Percentiles rank a stretch among this genome's conserved stretches.
phyloP scores from a whole-genome alignment of 1,140 invertebrate species.

The Pararge aegeria region DNA sequence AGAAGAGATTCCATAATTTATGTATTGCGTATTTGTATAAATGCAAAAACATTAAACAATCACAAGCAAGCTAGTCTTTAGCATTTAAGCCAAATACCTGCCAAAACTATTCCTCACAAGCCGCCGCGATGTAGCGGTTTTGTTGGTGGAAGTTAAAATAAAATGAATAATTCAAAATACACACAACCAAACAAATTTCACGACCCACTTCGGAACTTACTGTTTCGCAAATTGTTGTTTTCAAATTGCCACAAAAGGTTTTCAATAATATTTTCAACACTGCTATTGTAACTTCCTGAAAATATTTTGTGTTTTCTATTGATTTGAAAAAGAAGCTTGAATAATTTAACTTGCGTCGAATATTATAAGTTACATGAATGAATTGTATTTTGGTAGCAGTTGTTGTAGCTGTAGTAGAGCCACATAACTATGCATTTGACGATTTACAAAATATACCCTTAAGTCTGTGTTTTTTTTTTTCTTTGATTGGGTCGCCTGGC shows the following conservation, averaged over 20 bases:
- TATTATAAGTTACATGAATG: too few relatives aligned
- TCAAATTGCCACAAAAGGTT: slow-evolving; percentile 10
- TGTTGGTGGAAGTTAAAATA: slow-evolving; percentile 20
- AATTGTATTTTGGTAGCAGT: too few relatives aligned
- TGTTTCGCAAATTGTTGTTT: slow-evolving; percentile 25
- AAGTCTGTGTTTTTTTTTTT: too few relatives aligned
- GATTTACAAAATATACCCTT: too few relatives aligned
- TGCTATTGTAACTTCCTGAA: neutral
- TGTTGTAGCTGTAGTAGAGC: too few relatives aligned
- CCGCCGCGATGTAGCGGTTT: slow-evolving; percentile 17
- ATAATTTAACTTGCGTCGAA: too few relatives aligned
- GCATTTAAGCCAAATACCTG: neutral
- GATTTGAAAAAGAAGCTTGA: too few relatives aligned
- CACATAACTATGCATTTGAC: too few relatives aligned
- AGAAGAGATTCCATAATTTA: too few relatives aligned
- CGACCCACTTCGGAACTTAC: slow-evolving; percentile 21
- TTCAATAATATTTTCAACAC: neutral
- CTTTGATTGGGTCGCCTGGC: too few relatives aligned
- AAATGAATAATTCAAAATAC: slow-evolving; percentile 31
- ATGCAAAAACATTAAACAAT: too few relatives aligned
- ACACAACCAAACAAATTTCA: slow-evolving; percentile 23
- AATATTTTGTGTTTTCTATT: neutral
- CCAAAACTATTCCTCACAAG: slow-evolving; percentile 7
- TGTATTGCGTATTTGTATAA: too few relatives aligned
- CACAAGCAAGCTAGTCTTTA: neutral